Conservation (phyloP, 2,113 vertebrate genomes). For the Ellobius talpinus region DNA sequence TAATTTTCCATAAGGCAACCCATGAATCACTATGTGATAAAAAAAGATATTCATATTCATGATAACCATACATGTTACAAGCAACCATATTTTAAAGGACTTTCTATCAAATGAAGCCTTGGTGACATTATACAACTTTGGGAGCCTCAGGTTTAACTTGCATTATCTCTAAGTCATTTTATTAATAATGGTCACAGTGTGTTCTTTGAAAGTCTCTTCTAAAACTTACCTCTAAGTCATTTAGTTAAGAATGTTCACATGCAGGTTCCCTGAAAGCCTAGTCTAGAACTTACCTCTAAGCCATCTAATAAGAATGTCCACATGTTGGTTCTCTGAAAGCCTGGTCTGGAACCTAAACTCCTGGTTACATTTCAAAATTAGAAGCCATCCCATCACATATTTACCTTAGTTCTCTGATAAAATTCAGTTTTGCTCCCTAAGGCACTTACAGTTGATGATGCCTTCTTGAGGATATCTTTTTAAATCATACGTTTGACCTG, state of each 20-base stretch:
- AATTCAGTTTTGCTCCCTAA: neutral
- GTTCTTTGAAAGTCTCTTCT: neutral
- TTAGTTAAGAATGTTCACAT: neutral
- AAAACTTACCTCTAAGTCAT: neutral
- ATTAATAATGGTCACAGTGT: neutral
- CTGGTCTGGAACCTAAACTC: neutral
- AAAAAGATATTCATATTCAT: neutral
- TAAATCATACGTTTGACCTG: neutral
- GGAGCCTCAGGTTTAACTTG: neutral
- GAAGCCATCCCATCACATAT: neutral
- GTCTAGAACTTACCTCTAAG: neutral
- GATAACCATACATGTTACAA: neutral
- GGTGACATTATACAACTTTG: neutral
- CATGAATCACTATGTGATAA: neutral
- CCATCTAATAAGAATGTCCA: neutral
- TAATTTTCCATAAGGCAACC: slow-evolving; percentile 24
- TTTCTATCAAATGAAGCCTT: neutral
- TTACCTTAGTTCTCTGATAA: neutral
- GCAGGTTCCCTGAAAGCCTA: neutral
- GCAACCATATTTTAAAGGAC: neutral
- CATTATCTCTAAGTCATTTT: neutral
- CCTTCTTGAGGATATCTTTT: neutral
- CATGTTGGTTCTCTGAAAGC: neutral
- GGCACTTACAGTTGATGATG: neutral
- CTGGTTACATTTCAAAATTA: neutral